These are phyloP conservation scores for Zapornia atra DNA, from an alignment of 2,113 vertebrate genomes.

Conservation along the genomic window DNA sequence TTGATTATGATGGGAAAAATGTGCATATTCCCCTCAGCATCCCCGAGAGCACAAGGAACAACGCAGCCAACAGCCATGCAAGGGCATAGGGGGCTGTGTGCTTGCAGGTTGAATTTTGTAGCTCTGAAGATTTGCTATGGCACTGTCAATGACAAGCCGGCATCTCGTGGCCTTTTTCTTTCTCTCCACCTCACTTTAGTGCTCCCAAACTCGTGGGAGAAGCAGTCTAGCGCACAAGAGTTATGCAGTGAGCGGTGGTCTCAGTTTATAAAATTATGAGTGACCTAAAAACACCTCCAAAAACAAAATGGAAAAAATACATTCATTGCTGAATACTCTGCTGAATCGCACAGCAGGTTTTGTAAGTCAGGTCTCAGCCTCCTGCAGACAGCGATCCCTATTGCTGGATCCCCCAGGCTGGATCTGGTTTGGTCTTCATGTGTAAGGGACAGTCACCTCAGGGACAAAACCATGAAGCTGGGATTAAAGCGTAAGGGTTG, in stretches of 20 bases:
- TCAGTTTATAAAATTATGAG: not conserved
- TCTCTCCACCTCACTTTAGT: not conserved
- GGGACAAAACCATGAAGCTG: not conserved
- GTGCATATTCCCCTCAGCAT: not conserved
- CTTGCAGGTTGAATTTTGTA: not conserved
- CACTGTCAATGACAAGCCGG: not conserved
- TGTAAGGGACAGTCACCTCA: not conserved
- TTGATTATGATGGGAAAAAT: not conserved
- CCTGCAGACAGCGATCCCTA: accelerated
- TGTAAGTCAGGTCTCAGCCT: not conserved
- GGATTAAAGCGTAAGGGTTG: not conserved
- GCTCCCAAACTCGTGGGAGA: not conserved
- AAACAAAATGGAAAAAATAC: not conserved
- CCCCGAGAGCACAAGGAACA: accelerated
- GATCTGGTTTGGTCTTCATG: not conserved
- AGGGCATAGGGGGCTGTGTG: accelerated
- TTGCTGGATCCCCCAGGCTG: too few species aligned
- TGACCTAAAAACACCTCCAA: not conserved
- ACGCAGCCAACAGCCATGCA: not conserved
- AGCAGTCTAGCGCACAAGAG: not conserved
- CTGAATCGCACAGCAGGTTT: not conserved
- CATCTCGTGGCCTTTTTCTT: not conserved
- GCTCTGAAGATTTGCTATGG: not conserved
- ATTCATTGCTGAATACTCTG: not conserved
- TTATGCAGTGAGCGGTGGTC: accelerated